phyloP scores from a whole-genome alignment of 2,888 invertebrate species.

The Sycophila texana region DNA sequence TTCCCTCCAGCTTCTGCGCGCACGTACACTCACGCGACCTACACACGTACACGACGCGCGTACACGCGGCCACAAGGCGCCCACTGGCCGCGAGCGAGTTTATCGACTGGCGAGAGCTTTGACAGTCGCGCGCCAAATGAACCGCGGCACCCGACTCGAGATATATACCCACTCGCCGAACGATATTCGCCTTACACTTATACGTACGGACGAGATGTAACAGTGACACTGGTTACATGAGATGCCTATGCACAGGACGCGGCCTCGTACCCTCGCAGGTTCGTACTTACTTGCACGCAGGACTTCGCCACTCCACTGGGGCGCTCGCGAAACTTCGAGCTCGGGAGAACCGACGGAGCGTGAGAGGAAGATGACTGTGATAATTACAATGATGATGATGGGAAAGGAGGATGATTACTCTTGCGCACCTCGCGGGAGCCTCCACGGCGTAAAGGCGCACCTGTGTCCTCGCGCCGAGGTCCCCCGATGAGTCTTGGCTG shows the following conservation, averaged over 20 bases:
- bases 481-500: too few species aligned
- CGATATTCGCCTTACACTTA: not conserved
- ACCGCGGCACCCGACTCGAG: too few species aligned
- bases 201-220: not conserved
- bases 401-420: not conserved
- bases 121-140: slow-evolving; percentile 29
- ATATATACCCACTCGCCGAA: not conserved
- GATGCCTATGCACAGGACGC: not conserved
- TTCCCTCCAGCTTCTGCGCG: not conserved
- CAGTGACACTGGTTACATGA: not conserved
- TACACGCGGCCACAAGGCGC: not conserved
- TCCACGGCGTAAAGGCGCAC: slow-evolving; percentile 20
- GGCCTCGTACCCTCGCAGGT: not conserved
- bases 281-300: not conserved
- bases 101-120: slow-evolving; percentile 46
- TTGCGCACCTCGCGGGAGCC: not conserved
- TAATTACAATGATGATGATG: slow-evolving; percentile 25
- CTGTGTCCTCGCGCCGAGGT: not conserved
- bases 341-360: not conserved
- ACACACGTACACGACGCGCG: not conserved
- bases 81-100: slow-evolving; percentile 27
- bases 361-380: not conserved
- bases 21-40: not conserved
- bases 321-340: not conserved
- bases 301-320: not conserved